Evolutionary conservation across 1,140 invertebrate genomes (phyloP).

Genomic region (Coptotermes formosanus): DNA sequence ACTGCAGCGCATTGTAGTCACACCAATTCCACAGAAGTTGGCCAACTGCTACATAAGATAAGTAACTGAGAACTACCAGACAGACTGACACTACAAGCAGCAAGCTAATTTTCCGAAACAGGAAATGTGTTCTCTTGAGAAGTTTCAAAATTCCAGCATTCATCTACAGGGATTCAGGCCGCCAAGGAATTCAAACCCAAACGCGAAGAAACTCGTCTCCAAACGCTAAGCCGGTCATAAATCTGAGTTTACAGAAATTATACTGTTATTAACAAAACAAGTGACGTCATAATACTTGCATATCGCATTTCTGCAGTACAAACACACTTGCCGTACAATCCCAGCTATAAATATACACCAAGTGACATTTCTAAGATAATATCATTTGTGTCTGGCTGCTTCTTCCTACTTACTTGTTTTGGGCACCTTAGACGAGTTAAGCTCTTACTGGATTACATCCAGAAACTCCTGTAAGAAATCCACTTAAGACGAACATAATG

Average conservation of each 20-base stretch:
- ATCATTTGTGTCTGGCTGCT: slow-evolving; percentile 23
- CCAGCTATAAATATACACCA: slow-evolving; percentile 7
- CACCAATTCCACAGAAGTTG: too few species aligned
- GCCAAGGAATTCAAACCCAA: too few species aligned
- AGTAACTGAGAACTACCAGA: too few species aligned
- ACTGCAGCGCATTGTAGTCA: too few species aligned
- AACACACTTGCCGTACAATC: not conserved
- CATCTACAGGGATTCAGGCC: too few species aligned
- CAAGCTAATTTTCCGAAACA: too few species aligned
- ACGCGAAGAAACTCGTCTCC: too few species aligned
- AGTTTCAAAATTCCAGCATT: too few species aligned
- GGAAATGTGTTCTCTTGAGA: too few species aligned
- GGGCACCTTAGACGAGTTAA: slow-evolving; percentile 3
- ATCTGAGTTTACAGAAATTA: not conserved
- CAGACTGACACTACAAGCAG: too few species aligned
- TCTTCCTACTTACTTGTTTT: not conserved
- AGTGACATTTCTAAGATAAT: slow-evolving; percentile 31
- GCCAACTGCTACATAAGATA: too few species aligned
- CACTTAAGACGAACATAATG: not conserved
- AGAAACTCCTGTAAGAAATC: not conserved
- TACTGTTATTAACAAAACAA: not conserved
- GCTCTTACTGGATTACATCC: not conserved
- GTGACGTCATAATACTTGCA: not conserved
- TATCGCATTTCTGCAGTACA: not conserved
- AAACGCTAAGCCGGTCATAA: too few species aligned